phyloP scores from a whole-genome alignment of 2,888 invertebrate species.

The Apomyelois bistriatella region DNA sequence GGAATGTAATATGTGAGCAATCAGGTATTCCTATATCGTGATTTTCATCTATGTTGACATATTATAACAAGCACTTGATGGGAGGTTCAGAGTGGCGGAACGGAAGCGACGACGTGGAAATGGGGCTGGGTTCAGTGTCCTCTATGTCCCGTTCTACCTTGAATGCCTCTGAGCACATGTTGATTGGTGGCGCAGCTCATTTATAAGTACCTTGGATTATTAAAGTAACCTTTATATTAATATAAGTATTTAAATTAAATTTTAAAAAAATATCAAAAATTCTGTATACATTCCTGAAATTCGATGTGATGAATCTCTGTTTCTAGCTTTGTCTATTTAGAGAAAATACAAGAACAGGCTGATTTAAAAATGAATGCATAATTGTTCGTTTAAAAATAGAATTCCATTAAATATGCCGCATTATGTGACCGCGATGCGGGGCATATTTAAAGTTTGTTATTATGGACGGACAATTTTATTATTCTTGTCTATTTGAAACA shows the following conservation, averaged over 20 bases:
- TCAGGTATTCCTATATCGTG: neutral
- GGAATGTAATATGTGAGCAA: neutral
- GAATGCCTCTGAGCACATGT: neutral
- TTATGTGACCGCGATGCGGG: neutral
- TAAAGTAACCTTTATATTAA: too few relatives aligned
- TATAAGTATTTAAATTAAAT: too few relatives aligned
- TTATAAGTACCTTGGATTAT: neutral
- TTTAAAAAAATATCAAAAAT: too few relatives aligned
- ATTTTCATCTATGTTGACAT: neutral
- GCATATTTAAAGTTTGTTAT: neutral
- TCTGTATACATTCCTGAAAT: too few relatives aligned
- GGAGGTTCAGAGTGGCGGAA: constrained; percentile 25
- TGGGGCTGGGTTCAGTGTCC: constrained; percentile 37
- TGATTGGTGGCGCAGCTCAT: neutral
- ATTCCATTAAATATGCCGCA: neutral
- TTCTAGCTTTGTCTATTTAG: too few relatives aligned
- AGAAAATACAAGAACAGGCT: too few relatives aligned
- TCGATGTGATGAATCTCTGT: too few relatives aligned
- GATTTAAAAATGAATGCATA: too few relatives aligned
- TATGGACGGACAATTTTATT: too few relatives aligned
- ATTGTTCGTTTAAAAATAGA: constrained; percentile 1
- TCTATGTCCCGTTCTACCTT: constrained; percentile 19
- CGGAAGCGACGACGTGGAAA: constrained; percentile 37
- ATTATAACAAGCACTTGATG: constrained; percentile 6
- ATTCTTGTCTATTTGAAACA: too few relatives aligned